Evolutionary conservation across 1,140 invertebrate genomes (phyloP).

Genomic region (Hydropsyche tenuis): DNA sequence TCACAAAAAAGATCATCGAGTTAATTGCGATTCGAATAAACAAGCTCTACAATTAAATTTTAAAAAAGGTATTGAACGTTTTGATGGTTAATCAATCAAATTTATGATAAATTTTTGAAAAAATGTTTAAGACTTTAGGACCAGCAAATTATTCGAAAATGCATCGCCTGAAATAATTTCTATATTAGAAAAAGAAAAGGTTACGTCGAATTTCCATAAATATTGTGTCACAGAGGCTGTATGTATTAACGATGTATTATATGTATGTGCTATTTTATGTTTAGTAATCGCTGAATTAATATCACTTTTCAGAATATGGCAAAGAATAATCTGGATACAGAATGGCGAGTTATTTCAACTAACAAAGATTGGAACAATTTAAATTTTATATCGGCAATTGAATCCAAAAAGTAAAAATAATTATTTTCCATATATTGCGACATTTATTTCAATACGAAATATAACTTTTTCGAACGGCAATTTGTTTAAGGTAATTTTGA

Average conservation of each 20-base stretch:
- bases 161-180: constrained; percentile 65
- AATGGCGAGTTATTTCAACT: constrained; percentile 74
- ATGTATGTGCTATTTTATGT: constrained; percentile 57
- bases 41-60: constrained; percentile 73
- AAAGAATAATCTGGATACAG: constrained; percentile 63
- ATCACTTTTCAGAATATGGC: constrained; percentile 62
- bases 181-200: constrained; percentile 65
- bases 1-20: constrained; percentile 66
- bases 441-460: too few species aligned
- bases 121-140: constrained; percentile 57
- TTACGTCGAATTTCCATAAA: constrained; percentile 80
- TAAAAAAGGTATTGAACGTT: constrained; percentile 60
- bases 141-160: constrained; percentile 66
- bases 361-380: constrained; percentile 72
- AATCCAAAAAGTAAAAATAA: constrained; percentile 63
- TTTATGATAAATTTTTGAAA: too few species aligned
- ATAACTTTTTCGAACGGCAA: too few species aligned
- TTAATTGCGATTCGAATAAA: constrained; percentile 66
- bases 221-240: constrained; percentile 75
- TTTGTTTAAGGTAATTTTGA: too few species aligned
- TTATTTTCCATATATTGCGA: too few species aligned
- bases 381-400: constrained; percentile 73
- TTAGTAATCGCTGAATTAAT: too few species aligned
- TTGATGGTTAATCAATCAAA: constrained; percentile 7
- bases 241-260: constrained; percentile 45